phyloP scores from a whole-genome alignment of 1,140 invertebrate species.

The Lasioglossum baleicum region DNA sequence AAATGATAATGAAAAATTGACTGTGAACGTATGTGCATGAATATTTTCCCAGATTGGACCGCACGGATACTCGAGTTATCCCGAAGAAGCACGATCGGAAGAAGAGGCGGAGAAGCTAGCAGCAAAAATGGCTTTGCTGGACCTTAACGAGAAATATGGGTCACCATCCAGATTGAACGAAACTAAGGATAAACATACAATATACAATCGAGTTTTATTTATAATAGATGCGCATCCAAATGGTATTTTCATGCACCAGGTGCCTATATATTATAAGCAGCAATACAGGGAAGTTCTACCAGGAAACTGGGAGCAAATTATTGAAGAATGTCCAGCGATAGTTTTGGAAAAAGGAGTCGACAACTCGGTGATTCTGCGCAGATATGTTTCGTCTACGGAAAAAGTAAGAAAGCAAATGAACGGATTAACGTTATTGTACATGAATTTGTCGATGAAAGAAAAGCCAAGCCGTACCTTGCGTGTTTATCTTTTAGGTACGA shows the following conservation, averaged over 20 bases:
- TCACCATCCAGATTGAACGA: constrained; percentile 62
- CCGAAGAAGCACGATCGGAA: constrained; percentile 79
- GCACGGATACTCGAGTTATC: constrained; percentile 77
- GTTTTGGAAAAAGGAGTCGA: constrained; percentile 78
- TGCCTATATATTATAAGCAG: constrained; percentile 75
- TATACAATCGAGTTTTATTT: constrained; percentile 76
- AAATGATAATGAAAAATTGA: too few species aligned
- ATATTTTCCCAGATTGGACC: constrained; percentile 35
- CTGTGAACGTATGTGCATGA: neutral
- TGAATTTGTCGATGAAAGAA: neutral
- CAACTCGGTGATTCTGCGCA: constrained; percentile 77
- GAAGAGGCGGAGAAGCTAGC: constrained; percentile 80
- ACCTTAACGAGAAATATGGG: constrained; percentile 72
- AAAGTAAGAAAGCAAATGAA: constrained; percentile 43
- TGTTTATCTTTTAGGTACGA: neutral
- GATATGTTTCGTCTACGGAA: neutral
- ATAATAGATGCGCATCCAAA: constrained; percentile 80
- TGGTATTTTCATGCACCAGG: constrained; percentile 75
- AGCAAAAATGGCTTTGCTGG: constrained; percentile 79
- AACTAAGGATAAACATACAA: constrained; percentile 61
- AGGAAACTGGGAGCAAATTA: constrained; percentile 79
- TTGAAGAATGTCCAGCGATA: constrained; percentile 77
- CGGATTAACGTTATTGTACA: neutral
- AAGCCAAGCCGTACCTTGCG: neutral
- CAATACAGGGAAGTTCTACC: constrained; percentile 81